phyloP scores from a whole-genome alignment of 2,797 vertebrate genomes.

The Alcedo quadribrachys region DNA sequence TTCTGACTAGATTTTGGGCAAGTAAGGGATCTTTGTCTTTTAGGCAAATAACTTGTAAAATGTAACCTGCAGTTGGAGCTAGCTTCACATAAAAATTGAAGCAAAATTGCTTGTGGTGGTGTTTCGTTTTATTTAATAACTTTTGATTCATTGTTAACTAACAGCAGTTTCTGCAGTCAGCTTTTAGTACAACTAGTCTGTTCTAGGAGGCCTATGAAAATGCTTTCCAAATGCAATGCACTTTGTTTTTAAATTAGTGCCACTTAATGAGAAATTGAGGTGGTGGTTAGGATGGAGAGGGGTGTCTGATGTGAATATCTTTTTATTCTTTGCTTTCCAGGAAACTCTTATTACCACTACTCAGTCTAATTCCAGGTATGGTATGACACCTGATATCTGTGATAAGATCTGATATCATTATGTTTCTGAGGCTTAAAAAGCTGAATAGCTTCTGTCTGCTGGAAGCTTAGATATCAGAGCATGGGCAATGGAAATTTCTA shows the following conservation, averaged over 20 bases:
- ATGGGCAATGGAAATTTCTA: neutral
- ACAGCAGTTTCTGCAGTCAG: neutral
- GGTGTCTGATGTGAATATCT: neutral
- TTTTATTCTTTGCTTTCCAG: slow-evolving; percentile 75
- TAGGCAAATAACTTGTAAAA: neutral
- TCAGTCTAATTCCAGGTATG: slow-evolving; percentile 81
- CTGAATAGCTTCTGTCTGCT: neutral
- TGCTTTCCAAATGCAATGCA: neutral
- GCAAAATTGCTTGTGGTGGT: neutral
- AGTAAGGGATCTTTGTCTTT: neutral
- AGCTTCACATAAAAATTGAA: neutral
- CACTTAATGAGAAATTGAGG: neutral
- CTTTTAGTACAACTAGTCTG: neutral
- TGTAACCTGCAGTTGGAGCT: neutral
- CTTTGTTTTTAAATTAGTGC: neutral
- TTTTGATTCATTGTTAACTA: neutral
- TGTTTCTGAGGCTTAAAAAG: neutral
- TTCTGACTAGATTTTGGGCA: neutral
- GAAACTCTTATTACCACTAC: slow-evolving; percentile 82
- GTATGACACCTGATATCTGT: neutral
- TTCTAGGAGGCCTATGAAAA: neutral
- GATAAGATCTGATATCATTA: no score
- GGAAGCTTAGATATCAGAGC: neutral
- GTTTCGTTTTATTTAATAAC: neutral
- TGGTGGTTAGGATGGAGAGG: neutral